phyloP scores from a whole-genome alignment of 2,888 invertebrate genomes.

The Tetranychus piercei region DNA sequence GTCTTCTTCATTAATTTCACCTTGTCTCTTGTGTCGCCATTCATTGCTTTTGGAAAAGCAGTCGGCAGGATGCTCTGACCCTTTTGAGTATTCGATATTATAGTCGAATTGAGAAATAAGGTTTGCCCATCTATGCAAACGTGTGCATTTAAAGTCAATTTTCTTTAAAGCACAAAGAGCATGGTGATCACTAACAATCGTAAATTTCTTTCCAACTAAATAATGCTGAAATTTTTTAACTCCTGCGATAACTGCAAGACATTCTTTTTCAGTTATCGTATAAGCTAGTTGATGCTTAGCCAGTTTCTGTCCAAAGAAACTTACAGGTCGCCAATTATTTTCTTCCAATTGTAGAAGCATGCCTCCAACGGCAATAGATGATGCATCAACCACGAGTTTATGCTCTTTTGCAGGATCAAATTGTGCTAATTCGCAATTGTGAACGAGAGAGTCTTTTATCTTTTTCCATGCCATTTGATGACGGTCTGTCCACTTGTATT shows the following conservation, averaged over 20 bases:
- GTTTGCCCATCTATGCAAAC: neutral
- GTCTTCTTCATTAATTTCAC: neutral
- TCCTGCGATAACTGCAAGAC: neutral
- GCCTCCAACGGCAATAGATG: neutral
- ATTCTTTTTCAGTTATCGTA: neutral
- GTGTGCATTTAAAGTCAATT: neutral
- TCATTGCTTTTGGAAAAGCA: neutral
- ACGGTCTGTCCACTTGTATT: neutral
- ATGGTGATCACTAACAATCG: neutral
- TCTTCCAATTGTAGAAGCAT: neutral
- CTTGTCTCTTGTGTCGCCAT: neutral
- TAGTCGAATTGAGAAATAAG: neutral
- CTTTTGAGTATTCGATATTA: neutral
- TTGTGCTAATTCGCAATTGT: neutral
- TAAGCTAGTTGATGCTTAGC: slow-evolving; percentile 27
- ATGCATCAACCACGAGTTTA: neutral
- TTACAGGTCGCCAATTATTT: neutral
- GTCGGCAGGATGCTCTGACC: neutral
- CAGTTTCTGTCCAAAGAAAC: neutral
- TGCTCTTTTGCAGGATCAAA: neutral
- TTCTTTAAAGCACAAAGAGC: neutral
- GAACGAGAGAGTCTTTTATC: neutral
- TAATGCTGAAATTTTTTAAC: neutral
- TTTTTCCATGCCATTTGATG: neutral
- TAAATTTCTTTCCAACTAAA: neutral